Evolutionary conservation across 2,888 invertebrate species (phyloP).

Genomic region (Geophilus truncorum): DNA sequence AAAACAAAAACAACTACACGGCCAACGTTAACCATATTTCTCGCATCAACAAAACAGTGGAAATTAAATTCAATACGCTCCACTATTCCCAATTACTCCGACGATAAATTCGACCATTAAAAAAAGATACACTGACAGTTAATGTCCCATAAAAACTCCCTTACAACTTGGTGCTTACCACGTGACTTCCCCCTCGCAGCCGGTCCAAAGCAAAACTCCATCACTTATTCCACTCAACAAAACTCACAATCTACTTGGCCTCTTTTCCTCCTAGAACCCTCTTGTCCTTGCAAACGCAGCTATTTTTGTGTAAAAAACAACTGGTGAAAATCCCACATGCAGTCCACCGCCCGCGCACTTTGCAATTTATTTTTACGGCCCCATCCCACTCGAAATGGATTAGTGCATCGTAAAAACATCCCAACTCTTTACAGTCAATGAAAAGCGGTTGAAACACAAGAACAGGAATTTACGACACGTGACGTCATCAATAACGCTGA

Average conservation of each 20-base stretch:
- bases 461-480: too few species aligned
- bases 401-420: slow-evolving; percentile 12
- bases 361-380: neutral
- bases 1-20: too few species aligned
- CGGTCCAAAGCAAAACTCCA: neutral
- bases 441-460: neutral
- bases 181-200: neutral
- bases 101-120: neutral
- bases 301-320: neutral
- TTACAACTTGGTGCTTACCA: neutral
- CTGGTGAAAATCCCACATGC: neutral
- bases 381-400: neutral
- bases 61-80: neutral
- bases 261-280: neutral
- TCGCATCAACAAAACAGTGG: too few species aligned
- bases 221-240: neutral
- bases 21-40: too few species aligned
- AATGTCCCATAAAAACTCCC: neutral
- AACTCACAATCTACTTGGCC: neutral
- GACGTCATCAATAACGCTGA: too few species aligned
- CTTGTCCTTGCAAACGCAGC: neutral
- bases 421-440: neutral
- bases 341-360: neutral
- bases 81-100: neutral
- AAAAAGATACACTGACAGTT: neutral